Evolutionary conservation across 2,797 vertebrate species (phyloP).

Genomic region (Acanthurus lineatus): DNA sequence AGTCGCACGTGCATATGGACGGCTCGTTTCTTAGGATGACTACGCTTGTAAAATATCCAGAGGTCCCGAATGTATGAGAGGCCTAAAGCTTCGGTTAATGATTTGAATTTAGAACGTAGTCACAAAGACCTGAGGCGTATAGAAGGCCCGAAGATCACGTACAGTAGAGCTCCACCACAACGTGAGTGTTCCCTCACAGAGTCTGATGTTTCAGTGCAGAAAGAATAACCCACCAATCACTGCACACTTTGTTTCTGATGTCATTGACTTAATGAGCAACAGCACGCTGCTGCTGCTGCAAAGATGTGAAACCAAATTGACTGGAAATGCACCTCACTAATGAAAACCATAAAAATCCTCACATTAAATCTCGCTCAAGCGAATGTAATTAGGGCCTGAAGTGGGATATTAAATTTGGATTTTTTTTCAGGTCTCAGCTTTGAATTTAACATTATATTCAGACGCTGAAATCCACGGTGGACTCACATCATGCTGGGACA

Average conservation of each 20-base stretch:
- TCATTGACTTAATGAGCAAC: neutral
- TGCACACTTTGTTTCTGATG: neutral
- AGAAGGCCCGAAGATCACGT: neutral
- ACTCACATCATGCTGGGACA: neutral
- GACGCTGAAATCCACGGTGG: neutral
- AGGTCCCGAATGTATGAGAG: neutral
- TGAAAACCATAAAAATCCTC: neutral
- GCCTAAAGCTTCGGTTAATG: neutral
- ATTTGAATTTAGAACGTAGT: neutral
- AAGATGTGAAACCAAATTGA: neutral
- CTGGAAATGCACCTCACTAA: neutral
- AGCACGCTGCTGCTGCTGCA: neutral
- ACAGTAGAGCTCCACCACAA: neutral
- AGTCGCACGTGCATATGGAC: conserved; percentile 17
- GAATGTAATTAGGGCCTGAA: neutral
- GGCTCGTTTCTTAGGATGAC: conserved; percentile 4
- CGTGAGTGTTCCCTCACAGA: neutral
- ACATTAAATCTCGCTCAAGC: conserved; percentile 4
- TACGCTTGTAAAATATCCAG: conserved; percentile 19
- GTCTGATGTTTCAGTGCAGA: neutral
- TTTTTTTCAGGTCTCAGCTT: neutral
- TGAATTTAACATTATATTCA: neutral
- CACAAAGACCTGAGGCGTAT: neutral
- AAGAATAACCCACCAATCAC: neutral
- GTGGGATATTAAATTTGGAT: neutral